Evolutionary conservation across 2,797 vertebrate species (phyloP).

Genomic region (Eupleurogrammus muticus): DNA sequence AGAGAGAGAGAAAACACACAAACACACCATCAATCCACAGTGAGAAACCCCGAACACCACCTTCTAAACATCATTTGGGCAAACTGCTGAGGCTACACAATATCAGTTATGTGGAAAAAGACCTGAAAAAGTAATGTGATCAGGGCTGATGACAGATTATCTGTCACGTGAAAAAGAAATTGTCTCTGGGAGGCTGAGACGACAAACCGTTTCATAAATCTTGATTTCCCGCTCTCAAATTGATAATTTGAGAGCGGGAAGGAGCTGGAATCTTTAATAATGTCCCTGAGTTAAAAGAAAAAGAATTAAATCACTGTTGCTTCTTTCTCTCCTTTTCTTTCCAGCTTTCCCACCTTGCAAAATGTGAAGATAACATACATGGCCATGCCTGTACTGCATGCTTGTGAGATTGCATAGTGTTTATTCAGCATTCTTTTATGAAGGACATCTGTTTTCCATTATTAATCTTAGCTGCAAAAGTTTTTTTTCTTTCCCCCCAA

Average conservation of each 20-base stretch:
- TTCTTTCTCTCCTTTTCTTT: no score
- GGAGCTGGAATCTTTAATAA: conserved; percentile 18
- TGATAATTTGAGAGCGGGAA: conserved; percentile 31
- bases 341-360: neutral
- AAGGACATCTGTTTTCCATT: conserved; percentile 14
- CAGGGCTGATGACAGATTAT: conserved; percentile 38
- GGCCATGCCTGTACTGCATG: neutral
- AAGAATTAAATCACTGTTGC: conserved; percentile 34
- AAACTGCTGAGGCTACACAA: conserved; percentile 1
- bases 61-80: conserved; percentile 29
- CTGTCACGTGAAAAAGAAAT: conserved; percentile 32
- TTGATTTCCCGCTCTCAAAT: conserved; percentile 18
- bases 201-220: conserved; percentile 39
- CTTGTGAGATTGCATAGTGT: conserved; percentile 5
- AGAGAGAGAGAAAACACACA: conserved; percentile 4
- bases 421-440: neutral
- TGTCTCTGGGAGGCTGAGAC: conserved; percentile 31
- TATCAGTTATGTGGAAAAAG: neutral
- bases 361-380: conserved; percentile 10
- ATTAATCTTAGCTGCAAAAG: neutral
- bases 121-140: conserved; percentile 24
- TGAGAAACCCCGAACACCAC: conserved; percentile 33
- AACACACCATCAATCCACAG: conserved; percentile 2
- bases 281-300: conserved; percentile 9
- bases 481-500: neutral